A percentile compares a stretch with the other conserved stretches of the same genome.
phyloP scores from a whole-genome alignment of 2,888 invertebrate species.

The Idaea aversata region DNA sequence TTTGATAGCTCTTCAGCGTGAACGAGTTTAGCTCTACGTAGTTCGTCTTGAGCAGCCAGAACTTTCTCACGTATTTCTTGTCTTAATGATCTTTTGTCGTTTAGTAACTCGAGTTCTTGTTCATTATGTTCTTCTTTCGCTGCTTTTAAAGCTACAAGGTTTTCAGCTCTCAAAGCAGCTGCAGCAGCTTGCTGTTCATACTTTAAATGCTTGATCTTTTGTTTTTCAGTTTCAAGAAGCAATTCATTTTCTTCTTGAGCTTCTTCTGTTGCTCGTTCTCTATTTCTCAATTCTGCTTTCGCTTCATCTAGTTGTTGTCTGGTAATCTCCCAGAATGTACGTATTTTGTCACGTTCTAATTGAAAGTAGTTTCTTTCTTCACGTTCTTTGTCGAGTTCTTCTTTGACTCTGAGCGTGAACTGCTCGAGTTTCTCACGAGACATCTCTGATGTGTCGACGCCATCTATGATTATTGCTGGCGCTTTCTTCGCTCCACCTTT shows the following conservation, averaged over 20 bases:
- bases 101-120: conserved; percentile 88
- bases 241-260: conserved; percentile 92
- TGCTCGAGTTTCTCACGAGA: conserved; percentile 94
- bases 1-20: conserved; percentile 88
- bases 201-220: conserved; percentile 95
- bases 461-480: conserved; percentile 87
- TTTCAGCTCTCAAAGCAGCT: conserved; percentile 91
- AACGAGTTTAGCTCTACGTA: conserved; percentile 84
- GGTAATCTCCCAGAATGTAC: conserved; percentile 98
- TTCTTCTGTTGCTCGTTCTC: conserved; percentile 92
- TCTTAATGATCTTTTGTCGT: conserved; percentile 86
- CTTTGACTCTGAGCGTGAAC: conserved; percentile 91
- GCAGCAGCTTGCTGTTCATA: conserved; percentile 94
- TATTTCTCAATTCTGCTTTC: conserved; percentile 83
- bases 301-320: conserved; percentile 93
- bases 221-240: conserved; percentile 92
- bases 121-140: conserved; percentile 90
- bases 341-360: conserved; percentile 94
- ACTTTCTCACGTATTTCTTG: conserved; percentile 85
- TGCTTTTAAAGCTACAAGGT: conserved; percentile 88
- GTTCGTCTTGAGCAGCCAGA: conserved; percentile 85
- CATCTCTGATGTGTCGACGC: conserved; percentile 95
- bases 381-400: conserved; percentile 95
- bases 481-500: conserved; percentile 60
- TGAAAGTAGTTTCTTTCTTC: conserved; percentile 98